Conservation (phyloP, 2,888 invertebrate genomes). For the Rutpela maculata region DNA sequence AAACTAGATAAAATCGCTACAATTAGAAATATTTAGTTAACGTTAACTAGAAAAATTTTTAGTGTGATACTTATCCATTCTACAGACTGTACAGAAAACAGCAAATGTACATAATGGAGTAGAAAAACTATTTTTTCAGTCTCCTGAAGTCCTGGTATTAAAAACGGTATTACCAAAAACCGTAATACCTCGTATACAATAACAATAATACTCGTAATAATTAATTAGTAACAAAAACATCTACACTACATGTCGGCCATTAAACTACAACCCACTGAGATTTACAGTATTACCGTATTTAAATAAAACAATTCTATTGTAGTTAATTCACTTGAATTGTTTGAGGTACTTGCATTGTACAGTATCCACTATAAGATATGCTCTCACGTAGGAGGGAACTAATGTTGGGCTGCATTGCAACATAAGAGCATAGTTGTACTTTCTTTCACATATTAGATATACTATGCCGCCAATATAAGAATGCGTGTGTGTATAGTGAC, state of each 20-base stretch:
- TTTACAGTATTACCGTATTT: constrained; percentile 2
- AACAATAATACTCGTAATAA: not conserved
- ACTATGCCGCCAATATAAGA: constrained; percentile 7
- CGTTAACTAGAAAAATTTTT: no score
- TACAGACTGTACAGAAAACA: no score
- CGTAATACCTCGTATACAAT: not conserved
- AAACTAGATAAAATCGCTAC: no score
- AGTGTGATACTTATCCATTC: no score
- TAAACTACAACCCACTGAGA: not conserved
- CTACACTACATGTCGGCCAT: not conserved
- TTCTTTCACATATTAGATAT: constrained; percentile 3
- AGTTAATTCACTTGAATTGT: constrained; percentile 16
- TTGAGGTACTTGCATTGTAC: not conserved
- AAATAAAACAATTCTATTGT: constrained; percentile 17
- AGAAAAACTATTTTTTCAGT: no score
- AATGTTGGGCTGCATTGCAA: constrained; percentile 19
- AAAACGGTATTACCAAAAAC: no score
- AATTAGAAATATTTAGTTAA: no score
- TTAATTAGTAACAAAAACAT: not conserved
- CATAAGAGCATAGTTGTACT: constrained; percentile 22
- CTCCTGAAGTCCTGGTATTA: no score
- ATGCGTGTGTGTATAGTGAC: constrained; percentile 1
- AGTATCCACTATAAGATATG: constrained; percentile 22
- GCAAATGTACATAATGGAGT: no score
- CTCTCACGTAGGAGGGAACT: constrained; percentile 23